A percentile compares a stretch with the other conserved stretches of the same genome.
Conservation (phyloP, 2,113 vertebrate genomes). For the Chlamydotis undulata region DNA sequence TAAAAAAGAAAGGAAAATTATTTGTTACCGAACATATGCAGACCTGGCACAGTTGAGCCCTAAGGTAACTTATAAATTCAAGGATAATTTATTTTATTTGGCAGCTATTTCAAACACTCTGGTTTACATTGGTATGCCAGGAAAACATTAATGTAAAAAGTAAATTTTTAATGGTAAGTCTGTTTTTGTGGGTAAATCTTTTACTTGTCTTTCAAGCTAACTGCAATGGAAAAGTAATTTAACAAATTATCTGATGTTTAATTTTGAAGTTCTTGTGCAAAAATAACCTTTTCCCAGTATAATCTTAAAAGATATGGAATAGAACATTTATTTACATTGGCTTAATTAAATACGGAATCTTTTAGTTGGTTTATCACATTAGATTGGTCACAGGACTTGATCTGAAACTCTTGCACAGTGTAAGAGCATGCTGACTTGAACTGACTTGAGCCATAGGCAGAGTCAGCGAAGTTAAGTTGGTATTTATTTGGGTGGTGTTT, state of each 20-base stretch:
- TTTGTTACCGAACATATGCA: conserved; percentile 26
- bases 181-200: conserved; percentile 50
- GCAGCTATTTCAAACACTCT: conserved; percentile 68
- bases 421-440: not conserved
- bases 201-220: conserved; percentile 1
- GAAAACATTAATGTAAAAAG: conserved; percentile 45
- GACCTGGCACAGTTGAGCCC: conserved; percentile 31
- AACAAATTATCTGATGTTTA: not conserved
- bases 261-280: not conserved
- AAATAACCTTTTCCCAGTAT: not conserved
- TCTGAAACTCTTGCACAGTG: not conserved
- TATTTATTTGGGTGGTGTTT: not conserved
- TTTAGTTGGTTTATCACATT: not conserved
- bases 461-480: not conserved
- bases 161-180: conserved; percentile 34
- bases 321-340: not conserved
- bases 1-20: not conserved
- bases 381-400: not conserved
- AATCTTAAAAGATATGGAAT: not conserved
- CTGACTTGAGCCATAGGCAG: not conserved
- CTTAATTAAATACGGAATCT: not conserved
- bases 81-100: conserved; percentile 79
- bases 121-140: conserved; percentile 59
- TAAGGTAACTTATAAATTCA: conserved; percentile 64
- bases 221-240: conserved; percentile 12